A percentile compares a stretch with the other conserved stretches of the same genome.
Evolutionary conservation across 2,113 vertebrate species (phyloP).

Genomic region (Peromyscus californicus): DNA sequence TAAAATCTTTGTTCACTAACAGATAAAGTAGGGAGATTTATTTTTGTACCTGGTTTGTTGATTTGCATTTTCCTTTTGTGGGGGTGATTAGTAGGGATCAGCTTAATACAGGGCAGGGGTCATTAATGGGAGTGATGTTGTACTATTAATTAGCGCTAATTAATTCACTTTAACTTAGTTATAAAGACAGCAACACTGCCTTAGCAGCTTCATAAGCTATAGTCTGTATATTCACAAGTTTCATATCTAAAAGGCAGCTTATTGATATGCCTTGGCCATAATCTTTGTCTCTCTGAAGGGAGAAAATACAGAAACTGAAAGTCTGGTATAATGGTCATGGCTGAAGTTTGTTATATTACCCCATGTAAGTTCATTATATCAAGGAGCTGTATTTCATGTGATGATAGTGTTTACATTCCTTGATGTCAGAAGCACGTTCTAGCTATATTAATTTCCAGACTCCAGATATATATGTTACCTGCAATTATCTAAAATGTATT

Average conservation of each 20-base stretch:
- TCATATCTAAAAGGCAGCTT: not conserved
- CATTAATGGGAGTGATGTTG: not conserved
- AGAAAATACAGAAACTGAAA: conserved; percentile 32
- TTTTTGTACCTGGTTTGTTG: not conserved
- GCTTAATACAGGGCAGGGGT: not conserved
- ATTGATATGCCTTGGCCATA: not conserved
- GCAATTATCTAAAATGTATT: conserved; percentile 39
- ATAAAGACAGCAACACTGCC: not conserved
- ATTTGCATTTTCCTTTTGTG: not conserved
- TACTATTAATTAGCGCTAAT: not conserved
- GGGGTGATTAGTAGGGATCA: not conserved
- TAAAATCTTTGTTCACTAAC: conserved; percentile 12
- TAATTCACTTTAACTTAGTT: conserved; percentile 14
- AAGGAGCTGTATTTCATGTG: conserved; percentile 10
- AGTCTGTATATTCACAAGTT: not conserved
- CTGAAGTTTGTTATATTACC: conserved; percentile 17
- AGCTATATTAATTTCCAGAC: not conserved
- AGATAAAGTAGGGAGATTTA: not conserved
- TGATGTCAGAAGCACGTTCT: not conserved
- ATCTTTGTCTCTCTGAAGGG: not conserved
- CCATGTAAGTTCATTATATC: not conserved
- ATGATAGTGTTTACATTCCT: not conserved
- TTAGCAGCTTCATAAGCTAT: not conserved
- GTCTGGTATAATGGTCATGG: not conserved
- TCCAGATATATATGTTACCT: not conserved